These are phyloP conservation scores for Trachymyrmex septentrionalis DNA, from an alignment of 1,140 invertebrate species.

Conservation along the genomic window DNA sequence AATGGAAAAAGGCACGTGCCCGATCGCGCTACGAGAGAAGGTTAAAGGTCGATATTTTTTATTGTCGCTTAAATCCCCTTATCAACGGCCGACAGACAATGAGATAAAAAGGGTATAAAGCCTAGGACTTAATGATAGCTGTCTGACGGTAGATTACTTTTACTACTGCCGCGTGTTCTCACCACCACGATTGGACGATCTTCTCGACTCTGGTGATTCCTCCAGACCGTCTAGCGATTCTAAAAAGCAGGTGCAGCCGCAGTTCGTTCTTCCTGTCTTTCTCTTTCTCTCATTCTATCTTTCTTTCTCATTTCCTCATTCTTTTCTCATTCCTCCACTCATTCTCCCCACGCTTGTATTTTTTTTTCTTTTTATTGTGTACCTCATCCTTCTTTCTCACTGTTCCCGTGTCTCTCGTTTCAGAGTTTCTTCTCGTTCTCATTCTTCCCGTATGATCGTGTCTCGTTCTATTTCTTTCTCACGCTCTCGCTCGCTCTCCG, in stretches of 20 bases:
- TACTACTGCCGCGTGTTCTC: slow-evolving; percentile 62
- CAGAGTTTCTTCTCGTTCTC: slow-evolving; percentile 22
- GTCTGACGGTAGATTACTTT: slow-evolving; percentile 66
- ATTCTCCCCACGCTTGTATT: background rate
- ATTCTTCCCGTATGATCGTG: slow-evolving; percentile 17
- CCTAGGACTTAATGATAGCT: slow-evolving; percentile 63
- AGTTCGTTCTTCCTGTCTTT: slow-evolving; percentile 35
- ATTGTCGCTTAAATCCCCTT: slow-evolving; percentile 64
- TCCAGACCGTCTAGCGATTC: slow-evolving; percentile 65
- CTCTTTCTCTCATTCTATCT: background rate
- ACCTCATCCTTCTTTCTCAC: slow-evolving; percentile 11
- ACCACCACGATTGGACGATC: slow-evolving; percentile 59
- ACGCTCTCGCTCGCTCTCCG: slow-evolving; percentile 20
- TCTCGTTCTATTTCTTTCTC: slow-evolving; percentile 48
- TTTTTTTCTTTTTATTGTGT: slow-evolving; percentile 33
- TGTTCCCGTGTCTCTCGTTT: slow-evolving; percentile 24
- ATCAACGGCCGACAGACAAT: slow-evolving; percentile 61
- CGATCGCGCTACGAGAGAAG: slow-evolving; percentile 24
- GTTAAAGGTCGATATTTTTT: slow-evolving; percentile 59
- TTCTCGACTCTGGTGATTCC: slow-evolving; percentile 35
- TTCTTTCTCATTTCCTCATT: background rate
- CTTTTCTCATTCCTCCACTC: slow-evolving; percentile 12
- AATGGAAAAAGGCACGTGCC: slow-evolving; percentile 33
- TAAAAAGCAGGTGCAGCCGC: slow-evolving; percentile 66
- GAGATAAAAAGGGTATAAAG: slow-evolving; percentile 63